These are phyloP conservation scores for Aphelenchoides bicaudatus DNA, from an alignment of 2,888 invertebrate species.

Conservation along the genomic window DNA sequence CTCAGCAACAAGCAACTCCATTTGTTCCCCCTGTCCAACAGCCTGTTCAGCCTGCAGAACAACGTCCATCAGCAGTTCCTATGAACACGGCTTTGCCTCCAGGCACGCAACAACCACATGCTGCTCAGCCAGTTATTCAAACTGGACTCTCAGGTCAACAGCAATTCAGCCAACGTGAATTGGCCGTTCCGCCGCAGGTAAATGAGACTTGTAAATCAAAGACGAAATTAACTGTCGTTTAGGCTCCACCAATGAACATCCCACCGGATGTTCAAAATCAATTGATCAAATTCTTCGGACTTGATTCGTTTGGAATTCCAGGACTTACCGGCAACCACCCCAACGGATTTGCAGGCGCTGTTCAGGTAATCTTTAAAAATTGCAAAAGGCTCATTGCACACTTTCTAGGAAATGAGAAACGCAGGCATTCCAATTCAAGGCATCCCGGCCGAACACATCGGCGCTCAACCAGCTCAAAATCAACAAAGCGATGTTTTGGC, in stretches of 20 bases:
- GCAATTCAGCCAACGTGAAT: constrained; percentile 29
- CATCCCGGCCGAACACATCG: constrained; percentile 48
- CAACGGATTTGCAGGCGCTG: constrained; percentile 57
- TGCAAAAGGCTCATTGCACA: constrained; percentile 6
- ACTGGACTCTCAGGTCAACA: constrained; percentile 12
- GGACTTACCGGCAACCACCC: constrained; percentile 59
- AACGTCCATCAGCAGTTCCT: not conserved
- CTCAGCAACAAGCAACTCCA: not conserved
- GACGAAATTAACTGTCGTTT: no score
- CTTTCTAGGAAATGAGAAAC: constrained; percentile 50
- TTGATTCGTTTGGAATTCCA: constrained; percentile 60
- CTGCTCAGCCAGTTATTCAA: constrained; percentile 37
- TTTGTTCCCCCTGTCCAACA: not conserved
- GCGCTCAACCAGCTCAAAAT: constrained; percentile 41
- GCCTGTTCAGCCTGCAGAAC: not conserved
- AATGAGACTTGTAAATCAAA: no score
- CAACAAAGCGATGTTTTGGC: constrained; percentile 34
- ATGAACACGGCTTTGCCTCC: constrained; percentile 18
- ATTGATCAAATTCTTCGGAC: constrained; percentile 60
- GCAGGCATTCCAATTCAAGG: constrained; percentile 58
- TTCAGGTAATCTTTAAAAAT: constrained; percentile 39
- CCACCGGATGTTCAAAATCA: constrained; percentile 60
- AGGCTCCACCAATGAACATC: constrained; percentile 58
- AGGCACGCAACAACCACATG: constrained; percentile 25
- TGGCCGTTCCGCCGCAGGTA: constrained; percentile 31